Base-by-base conservation (phyloP, 1,140 invertebrate genomes). In the Pseudobourletiella spinata region DNA sequence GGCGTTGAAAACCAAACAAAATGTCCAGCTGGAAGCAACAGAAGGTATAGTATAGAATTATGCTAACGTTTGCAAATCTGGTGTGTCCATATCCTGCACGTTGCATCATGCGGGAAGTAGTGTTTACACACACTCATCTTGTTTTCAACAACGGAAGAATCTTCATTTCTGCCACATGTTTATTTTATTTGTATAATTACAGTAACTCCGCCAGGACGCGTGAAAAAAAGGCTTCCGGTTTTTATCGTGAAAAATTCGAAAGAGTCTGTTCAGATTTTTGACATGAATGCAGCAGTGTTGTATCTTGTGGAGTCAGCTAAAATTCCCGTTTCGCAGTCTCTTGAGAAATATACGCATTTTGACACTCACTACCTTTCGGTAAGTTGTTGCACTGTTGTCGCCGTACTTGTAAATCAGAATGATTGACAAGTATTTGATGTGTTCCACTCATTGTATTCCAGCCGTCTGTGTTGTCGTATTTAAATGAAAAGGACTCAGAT, bases 261-360 rank as follows among this genome's bases (percentile, higher is more conserved):
- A 43, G 71, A 74, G 55, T 77, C 77, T 6, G 64, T 73, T 30
- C 72, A 72, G 15, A 62, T 84, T 28, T 83, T 84, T 71, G 80
- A 80, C 28, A 66, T 76, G 2, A 81, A 79, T 73, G 78, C 82
- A 43, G 78, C 79, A 16, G 72, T 81, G 43, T 78, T 78, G 55
- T 81, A 79, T 70, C 67, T 84, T 32, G 68, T 78, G n/a, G 74
- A 75, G 46, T 42, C 70, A 24, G 30, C 67, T 25, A 65, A 74
- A 61, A 73, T 78, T 15, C 68, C 75, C 26, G 64, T 71, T 39
- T 67, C 71, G 56, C 43, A 71, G 70, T 51, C 70, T 59, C 79
- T 79, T 42, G 79, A 82, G 57, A 79, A 83, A 73, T 86, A 86
- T 81, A 73, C 86, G 52, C 87, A 90, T 74, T 89, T 86, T 86